Base-by-base conservation (phyloP, 2,113 vertebrate genomes). In the Carollia perspicillata region DNA sequence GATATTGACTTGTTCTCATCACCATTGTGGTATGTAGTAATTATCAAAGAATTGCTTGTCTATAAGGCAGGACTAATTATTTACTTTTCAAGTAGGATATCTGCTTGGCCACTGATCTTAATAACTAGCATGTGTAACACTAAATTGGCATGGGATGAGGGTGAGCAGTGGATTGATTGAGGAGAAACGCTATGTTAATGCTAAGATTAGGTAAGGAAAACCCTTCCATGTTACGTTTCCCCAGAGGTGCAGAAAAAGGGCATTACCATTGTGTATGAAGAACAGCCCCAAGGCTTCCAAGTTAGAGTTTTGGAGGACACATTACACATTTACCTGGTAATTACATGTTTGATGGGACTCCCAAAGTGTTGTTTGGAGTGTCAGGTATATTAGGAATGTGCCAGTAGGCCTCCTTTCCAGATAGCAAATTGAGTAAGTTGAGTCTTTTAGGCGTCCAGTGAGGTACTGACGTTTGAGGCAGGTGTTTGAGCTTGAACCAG, bases 21-120 rank as follows among this genome's bases (percentile, higher is more conserved):
- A 44, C 6, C 13, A 66, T 20, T 0, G 0, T 13, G 6, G 9
- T 11, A 66, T 14, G 37, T 44, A 4, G 9, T 47, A 1, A n/a
- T 77, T 20, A 40, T 9, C 10, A 11, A 55, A 84, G 33, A 91
- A 75, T 30, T 66, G 40, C 8, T 35, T 72, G 3, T 51, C n/a
- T 79, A 3, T 72, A 80, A 75, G 26, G 28, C 33, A 93, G n/a
- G 8, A 51, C 5, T 44, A 30, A 47, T 47, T 30, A 60, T 37
- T 42, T 68, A 10, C 28, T 20, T 79, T 18, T 40, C 5, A 35
- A 51, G 23, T 51, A 79, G 17, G 74, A 2, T 55, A 44, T 26
- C 12, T 3, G 1, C 35, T 74, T 80, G 26, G 28, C 47, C 60
- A 63, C 13, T 91, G 65, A 14, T 83, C 42, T 80, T 51, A 53